Percentiles rank a stretch among this genome's conserved stretches.
Conservation (phyloP, 2,888 invertebrate species). For the Linnaemya vulpina region DNA sequence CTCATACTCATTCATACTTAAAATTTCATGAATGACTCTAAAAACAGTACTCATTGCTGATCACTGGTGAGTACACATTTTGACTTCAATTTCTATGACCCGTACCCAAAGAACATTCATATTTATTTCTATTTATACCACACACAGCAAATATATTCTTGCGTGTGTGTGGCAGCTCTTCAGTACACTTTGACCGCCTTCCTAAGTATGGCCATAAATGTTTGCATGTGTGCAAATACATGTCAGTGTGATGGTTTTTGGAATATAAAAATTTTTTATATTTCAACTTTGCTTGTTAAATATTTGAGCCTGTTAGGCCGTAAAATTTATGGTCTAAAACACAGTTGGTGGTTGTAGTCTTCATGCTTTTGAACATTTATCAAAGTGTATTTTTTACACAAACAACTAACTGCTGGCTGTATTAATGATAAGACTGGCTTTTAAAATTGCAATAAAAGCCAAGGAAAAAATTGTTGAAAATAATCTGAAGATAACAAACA, state of each 20-base stretch:
- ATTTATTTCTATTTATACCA: neutral
- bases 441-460: neutral
- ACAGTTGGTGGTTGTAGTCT: conserved; percentile 49
- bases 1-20: too few relatives aligned
- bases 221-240: conserved; percentile 15
- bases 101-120: neutral
- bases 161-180: neutral
- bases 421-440: conserved; percentile 12
- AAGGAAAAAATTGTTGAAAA: conserved; percentile 21
- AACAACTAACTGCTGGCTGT: conserved; percentile 30
- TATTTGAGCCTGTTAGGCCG: conserved; percentile 60
- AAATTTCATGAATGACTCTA: too few relatives aligned
- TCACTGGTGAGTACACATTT: too few relatives aligned
- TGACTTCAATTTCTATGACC: neutral
- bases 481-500: conserved; percentile 49
- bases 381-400: conserved; percentile 55
- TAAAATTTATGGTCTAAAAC: conserved; percentile 58
- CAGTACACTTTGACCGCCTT: neutral
- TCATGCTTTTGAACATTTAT: conserved; percentile 61
- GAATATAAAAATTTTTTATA: conserved; percentile 15
- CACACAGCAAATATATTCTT: conserved; percentile 8
- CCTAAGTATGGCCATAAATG: neutral
- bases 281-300: conserved; percentile 50
- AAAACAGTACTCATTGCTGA: too few relatives aligned
- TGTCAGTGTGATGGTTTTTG: conserved; percentile 44